Evolutionary conservation across 1,140 invertebrate genomes (phyloP).

Genomic region (Scylla paramamosain): DNA sequence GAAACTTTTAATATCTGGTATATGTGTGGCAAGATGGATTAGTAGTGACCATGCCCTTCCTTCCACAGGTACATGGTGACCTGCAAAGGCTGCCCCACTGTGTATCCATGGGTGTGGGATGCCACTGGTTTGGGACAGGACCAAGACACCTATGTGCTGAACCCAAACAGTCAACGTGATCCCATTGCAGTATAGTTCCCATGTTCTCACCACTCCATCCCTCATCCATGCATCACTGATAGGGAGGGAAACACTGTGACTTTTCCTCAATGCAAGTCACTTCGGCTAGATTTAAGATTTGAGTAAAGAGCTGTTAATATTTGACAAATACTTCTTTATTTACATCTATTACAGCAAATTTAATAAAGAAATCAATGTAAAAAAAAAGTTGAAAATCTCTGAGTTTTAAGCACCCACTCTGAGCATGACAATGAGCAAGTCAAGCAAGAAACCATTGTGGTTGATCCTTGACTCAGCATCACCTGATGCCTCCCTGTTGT

Average conservation of each 20-base stretch:
- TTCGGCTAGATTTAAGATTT: not conserved
- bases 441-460: no score
- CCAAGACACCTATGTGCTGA: slow-evolving; percentile 62
- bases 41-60: no score
- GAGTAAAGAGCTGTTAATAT: slow-evolving; percentile 10
- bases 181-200: not conserved
- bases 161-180: not conserved
- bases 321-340: not conserved
- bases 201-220: not conserved
- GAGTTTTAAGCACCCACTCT: not conserved
- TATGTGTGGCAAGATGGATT: no score
- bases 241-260: not conserved
- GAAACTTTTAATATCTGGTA: no score
- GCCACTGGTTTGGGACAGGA: slow-evolving; percentile 65
- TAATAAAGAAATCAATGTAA: not conserved
- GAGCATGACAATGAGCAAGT: no score
- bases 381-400: not conserved
- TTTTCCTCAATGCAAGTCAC: not conserved
- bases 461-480: no score
- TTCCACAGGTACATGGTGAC: slow-evolving; percentile 90
- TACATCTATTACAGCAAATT: not conserved
- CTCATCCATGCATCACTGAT: not conserved
- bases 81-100: slow-evolving; percentile 91
- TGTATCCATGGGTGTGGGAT: slow-evolving; percentile 87
- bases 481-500: no score